These are phyloP conservation scores for Limnothrissa miodon DNA, from an alignment of 2,113 vertebrate species.

Conservation along the genomic window DNA sequence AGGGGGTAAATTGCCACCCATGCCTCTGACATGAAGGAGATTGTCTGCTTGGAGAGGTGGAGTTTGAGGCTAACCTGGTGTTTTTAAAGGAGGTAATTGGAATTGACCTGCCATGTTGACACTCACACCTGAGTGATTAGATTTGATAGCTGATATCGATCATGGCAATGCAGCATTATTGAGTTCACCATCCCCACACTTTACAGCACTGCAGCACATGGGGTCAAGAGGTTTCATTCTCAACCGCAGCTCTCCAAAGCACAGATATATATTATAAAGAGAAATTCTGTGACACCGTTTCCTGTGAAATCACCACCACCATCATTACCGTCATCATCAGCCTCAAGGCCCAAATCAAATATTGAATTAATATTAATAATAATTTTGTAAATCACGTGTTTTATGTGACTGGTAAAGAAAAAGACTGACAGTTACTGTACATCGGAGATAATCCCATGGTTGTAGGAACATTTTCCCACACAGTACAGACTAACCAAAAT, in stretches of 20 bases:
- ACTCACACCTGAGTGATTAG: constrained; percentile 5
- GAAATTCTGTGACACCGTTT: neutral
- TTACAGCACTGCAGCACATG: neutral
- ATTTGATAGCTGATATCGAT: constrained; percentile 16
- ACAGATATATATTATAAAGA: neutral
- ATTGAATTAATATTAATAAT: neutral
- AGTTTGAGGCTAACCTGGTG: neutral
- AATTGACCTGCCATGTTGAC: constrained; percentile 14
- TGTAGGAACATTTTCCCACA: no score
- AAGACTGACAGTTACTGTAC: neutral
- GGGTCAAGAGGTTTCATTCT: neutral
- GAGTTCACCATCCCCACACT: neutral
- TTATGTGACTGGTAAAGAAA: neutral
- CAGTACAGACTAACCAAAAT: no score
- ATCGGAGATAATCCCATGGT: neutral
- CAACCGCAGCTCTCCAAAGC: neutral
- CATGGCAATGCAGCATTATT: neutral
- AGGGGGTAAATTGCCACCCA: neutral
- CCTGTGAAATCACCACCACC: neutral
- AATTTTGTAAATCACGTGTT: no score
- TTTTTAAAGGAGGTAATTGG: neutral
- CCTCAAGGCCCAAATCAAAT: neutral
- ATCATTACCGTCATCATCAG: no score
- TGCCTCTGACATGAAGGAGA: neutral
- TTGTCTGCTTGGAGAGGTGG: neutral